A percentile compares a stretch with the other conserved stretches of the same genome.
Conservation (phyloP, 2,888 invertebrate genomes). For the Scrobipalpa costella region DNA sequence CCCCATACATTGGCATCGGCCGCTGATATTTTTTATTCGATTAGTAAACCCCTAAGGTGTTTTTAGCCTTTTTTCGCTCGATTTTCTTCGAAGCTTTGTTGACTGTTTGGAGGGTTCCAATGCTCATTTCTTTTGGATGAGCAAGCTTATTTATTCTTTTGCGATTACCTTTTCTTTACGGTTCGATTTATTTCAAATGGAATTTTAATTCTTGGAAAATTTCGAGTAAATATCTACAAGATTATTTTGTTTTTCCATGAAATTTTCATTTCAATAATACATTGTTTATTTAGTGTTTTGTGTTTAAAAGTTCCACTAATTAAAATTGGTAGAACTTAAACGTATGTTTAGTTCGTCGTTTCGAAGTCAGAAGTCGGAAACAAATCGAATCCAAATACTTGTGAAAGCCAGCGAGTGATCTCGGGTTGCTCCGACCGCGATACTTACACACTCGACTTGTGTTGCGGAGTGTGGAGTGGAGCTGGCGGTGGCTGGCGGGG, state of each 20-base stretch:
- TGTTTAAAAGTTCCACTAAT: background rate
- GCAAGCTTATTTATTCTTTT: conserved; percentile 73
- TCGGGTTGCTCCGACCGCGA: conserved; percentile 60
- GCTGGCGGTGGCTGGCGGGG: conserved; percentile 42
- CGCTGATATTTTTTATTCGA: conserved; percentile 83
- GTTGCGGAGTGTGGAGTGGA: conserved; percentile 51
- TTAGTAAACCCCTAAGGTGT: conserved; percentile 83
- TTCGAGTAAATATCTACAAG: background rate
- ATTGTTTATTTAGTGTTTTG: background rate
- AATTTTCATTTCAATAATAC: background rate
- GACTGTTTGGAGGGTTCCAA: conserved; percentile 77
- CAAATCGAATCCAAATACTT: conserved; percentile 35
- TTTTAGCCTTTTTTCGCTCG: conserved; percentile 82
- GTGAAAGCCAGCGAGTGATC: conserved; percentile 36
- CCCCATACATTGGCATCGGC: conserved; percentile 80
- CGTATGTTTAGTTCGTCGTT: too few relatives aligned
- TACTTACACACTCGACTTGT: conserved; percentile 80
- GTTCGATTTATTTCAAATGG: conserved; percentile 26
- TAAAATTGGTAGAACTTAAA: background rate
- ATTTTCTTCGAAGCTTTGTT: conserved; percentile 82
- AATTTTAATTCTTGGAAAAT: conserved; percentile 16
- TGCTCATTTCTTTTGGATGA: conserved; percentile 79
- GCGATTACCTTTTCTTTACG: conserved; percentile 40
- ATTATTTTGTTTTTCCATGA: background rate
- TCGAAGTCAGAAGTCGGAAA: conserved; percentile 8